Evolutionary conservation across 2,113 vertebrate genomes (phyloP).

Genomic region (Podarcis raffonei): DNA sequence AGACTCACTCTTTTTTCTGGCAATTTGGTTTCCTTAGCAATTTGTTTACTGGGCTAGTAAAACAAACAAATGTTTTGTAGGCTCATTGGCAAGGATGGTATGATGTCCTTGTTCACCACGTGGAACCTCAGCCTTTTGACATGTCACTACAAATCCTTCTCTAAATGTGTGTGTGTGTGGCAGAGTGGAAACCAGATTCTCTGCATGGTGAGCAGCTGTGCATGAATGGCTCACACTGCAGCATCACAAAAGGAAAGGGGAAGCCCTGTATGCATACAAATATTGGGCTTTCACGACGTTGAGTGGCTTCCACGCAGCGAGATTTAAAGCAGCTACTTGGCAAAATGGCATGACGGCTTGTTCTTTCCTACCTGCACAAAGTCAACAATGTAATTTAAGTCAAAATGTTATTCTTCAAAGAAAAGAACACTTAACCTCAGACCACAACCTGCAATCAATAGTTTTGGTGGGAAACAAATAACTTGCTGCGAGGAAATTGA

Average conservation of each 20-base stretch:
- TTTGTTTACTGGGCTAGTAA: background rate
- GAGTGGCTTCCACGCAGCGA: background rate
- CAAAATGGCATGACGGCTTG: background rate
- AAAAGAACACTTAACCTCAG: constrained; percentile 4
- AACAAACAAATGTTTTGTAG: background rate
- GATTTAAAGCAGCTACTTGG: background rate
- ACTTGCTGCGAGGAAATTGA: constrained; percentile 42
- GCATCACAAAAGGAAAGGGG: background rate
- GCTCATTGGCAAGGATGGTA: background rate
- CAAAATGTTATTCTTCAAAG: constrained; percentile 1
- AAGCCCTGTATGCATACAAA: background rate
- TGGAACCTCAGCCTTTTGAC: background rate
- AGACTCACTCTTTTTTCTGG: too few species aligned
- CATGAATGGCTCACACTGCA: background rate
- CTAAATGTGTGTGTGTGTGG: background rate
- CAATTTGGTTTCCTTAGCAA: too few species aligned
- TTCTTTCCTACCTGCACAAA: constrained; percentile 5
- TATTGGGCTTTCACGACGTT: background rate
- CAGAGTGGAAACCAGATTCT: background rate
- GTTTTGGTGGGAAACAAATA: constrained; percentile 53
- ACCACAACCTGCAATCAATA: constrained; percentile 11
- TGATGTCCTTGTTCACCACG: background rate
- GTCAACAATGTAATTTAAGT: constrained; percentile 18
- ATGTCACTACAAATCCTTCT: background rate
- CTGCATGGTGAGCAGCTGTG: background rate